Base-by-base conservation (phyloP, 2,113 vertebrate genomes). In the Odontophorus gujanensis region DNA sequence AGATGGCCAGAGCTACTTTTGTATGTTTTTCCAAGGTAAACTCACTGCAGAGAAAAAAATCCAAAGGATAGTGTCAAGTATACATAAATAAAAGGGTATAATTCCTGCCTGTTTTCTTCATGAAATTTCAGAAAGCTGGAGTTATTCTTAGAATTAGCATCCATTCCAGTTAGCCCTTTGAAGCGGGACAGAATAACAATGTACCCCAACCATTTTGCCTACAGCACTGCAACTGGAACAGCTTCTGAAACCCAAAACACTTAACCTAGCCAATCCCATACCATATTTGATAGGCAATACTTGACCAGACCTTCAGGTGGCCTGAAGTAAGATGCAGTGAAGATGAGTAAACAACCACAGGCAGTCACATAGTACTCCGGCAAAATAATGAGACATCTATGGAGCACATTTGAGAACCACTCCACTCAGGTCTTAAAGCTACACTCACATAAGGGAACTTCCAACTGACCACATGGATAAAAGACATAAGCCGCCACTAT, bases 281-380 rank as follows among this genome's bases (percentile, higher is more conserved):
- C 5, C 24, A 81, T 36, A 47, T 55, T 45, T 38, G 62, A 47
- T 72, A 6, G 16, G 0, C 2, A 63, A 72, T 8, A 21, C 13
- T n/a, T 75, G 48, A 74, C 28, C 21, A 91, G 51, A 75, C 47
- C 9, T 62, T 69, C 21, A 42, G 17, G 24, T 72, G 7, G 11
- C 59, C 21, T 34, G 55, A 83, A 89, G 43, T 7, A 25, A 74
- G 9, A 26, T 61, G 0, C 22, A 38, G 1, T 14, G 4, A 57
- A 67, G 50, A 32, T 11, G 28, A 55, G 20, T 14, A 0, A 11
- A 20, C 28, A 87, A 57, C 2, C 62, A 67, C 28, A 24, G 43
- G 25, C 2, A 48, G n/a, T 34, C 0, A 0, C 53, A 51, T 2
- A 2, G 22, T 45, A 38, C 7, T 25, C 15, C 30, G 15, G 22